These are phyloP conservation scores for Yponomeuta sedellus DNA, from an alignment of 2,888 invertebrate species.

Conservation along the genomic window DNA sequence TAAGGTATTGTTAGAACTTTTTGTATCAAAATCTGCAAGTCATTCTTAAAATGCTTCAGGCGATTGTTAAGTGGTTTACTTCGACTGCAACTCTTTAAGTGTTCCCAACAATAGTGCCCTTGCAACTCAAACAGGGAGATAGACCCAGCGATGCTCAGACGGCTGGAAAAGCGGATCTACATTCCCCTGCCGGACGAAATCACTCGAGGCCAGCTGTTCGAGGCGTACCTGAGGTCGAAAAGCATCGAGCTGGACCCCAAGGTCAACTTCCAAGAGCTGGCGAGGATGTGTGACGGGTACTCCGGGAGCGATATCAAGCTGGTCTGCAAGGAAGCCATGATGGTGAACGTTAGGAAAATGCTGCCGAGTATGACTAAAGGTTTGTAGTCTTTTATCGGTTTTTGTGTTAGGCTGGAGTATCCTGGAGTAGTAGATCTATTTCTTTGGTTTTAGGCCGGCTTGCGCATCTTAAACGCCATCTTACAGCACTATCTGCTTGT, in stretches of 20 bases:
- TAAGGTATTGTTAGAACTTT: too few species aligned
- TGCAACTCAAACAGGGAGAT: conserved; percentile 79
- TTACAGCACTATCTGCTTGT: too few species aligned
- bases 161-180: conserved; percentile 91
- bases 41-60: too few species aligned
- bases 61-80: too few species aligned
- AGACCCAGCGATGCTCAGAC: conserved; percentile 89
- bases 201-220: conserved; percentile 83
- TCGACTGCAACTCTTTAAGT: too few species aligned
- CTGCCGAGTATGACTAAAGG: conserved; percentile 51
- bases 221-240: conserved; percentile 74
- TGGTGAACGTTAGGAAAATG: conserved; percentile 85
- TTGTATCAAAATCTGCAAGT: too few species aligned
- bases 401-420: too few species aligned
- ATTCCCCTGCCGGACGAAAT: conserved; percentile 84
- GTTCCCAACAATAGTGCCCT: too few species aligned
- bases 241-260: conserved; percentile 60
- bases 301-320: conserved; percentile 93
- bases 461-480: too few species aligned
- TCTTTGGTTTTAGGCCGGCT: too few species aligned
- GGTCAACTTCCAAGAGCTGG: conserved; percentile 62
- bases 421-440: too few species aligned
- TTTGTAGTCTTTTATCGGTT: conserved; percentile 27
- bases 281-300: conserved; percentile 81
- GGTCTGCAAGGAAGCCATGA: conserved; percentile 92